Evolutionary conservation across 2,113 vertebrate species (phyloP).

Genomic region (Mandrillus leucophaeus): DNA sequence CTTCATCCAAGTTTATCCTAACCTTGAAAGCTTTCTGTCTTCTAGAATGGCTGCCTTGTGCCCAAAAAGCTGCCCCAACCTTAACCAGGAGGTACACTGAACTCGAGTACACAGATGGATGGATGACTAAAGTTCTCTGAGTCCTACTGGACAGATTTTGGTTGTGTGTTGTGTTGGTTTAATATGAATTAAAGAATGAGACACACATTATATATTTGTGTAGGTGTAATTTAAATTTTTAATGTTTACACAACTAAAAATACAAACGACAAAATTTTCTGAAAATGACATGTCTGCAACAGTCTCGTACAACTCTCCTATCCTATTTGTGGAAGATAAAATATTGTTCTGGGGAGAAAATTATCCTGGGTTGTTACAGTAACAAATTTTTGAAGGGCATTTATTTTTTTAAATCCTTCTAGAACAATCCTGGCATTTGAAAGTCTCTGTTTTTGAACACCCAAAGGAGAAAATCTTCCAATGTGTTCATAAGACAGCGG

Average conservation of each 20-base stretch:
- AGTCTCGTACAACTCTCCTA: neutral
- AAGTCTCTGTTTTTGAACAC: neutral
- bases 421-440: neutral
- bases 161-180: neutral
- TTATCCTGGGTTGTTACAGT: neutral
- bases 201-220: neutral
- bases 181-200: neutral
- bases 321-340: neutral
- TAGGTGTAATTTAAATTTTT: neutral
- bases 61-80: neutral
- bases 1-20: neutral
- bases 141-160: neutral
- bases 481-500: fast-evolving
- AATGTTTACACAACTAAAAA: neutral
- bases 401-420: neutral
- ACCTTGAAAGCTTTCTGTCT: neutral
- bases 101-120: neutral
- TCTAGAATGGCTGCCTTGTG: neutral
- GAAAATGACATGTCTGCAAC: neutral
- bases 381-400: neutral
- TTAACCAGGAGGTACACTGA: neutral
- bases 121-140: neutral
- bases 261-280: neutral
- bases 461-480: neutral
- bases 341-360: neutral